A percentile compares a stretch with the other conserved stretches of the same genome.
phyloP scores from a whole-genome alignment of 2,888 invertebrate genomes.

The Eupithecia subumbrata region DNA sequence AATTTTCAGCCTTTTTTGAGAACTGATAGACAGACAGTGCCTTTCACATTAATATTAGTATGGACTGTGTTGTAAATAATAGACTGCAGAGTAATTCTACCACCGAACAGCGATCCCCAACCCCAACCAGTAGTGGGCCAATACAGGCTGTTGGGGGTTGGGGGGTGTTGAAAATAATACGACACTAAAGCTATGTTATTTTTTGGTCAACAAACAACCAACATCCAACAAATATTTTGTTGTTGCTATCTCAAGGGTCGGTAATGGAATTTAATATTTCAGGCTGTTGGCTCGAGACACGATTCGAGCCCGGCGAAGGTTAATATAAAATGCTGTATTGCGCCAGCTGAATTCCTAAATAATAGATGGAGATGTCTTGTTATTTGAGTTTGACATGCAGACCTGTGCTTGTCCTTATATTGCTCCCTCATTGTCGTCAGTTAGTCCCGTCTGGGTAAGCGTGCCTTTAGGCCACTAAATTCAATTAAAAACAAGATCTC shows the following conservation, averaged over 20 bases:
- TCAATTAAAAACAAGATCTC: too few species aligned
- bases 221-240: constrained; percentile 4
- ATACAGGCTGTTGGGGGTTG: too few species aligned
- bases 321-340: constrained; percentile 1
- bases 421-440: not conserved
- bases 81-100: too few species aligned
- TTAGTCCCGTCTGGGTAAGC: too few species aligned
- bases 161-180: not conserved
- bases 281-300: constrained; percentile 13
- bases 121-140: too few species aligned
- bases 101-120: too few species aligned
- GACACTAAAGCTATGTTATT: not conserved
- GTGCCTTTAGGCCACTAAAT: too few species aligned
- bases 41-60: not conserved
- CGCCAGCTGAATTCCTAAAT: not conserved
- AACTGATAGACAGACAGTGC: too few species aligned
- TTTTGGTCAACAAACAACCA: not conserved
- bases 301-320: not conserved
- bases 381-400: not conserved
- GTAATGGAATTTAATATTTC: constrained; percentile 26
- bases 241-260: constrained; percentile 3
- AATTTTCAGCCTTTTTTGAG: too few species aligned
- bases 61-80: not conserved
- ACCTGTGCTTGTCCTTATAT: not conserved
- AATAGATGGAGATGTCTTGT: not conserved